Evolutionary conservation across 2,888 invertebrate species (phyloP), one percentile per base, ranked within the genome.

Genomic region (Heliconius charithonia): DNA sequence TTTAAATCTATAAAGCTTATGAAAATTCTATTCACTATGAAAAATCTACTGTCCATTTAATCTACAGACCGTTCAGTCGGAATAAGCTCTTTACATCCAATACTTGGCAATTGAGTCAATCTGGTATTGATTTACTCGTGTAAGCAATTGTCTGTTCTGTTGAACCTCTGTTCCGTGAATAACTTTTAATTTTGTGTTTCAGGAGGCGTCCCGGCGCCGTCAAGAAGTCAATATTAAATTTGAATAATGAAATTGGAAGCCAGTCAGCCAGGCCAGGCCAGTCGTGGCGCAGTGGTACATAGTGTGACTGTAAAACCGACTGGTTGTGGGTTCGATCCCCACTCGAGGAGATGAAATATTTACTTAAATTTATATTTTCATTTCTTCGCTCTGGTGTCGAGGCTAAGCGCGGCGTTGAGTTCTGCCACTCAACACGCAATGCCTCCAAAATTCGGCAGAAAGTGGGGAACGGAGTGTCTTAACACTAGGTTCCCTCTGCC

Each of bases 41-140:
- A 70, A 51, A 69, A 27, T 45, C 45, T 9, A 69, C 27, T 70
- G 66, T 67, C 22, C 22, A 67, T 67, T 51, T 71, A 51, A 29
- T 29, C 22, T 51, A 51, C 10, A 25, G 70, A 51, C 29, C 7
- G 22, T 71, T 29, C 70, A 45, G 29, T 51, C 4, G 45, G 70
- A 71, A 71, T 51, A 71, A 71, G 29, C 56, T 56, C 13, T 22
- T 56, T 56, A 56, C 56, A 56, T n/a, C 29, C 29, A 56, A 71
- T 32, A 71, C 29, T 71, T 56, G 29, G 51, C 29, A 56, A 71
- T 56, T 56, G 32, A 71, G 51, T 71, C 29, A 71, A 56, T 56
- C 32, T 56, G 13, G 13, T 69, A 41, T 69, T 25, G 69, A 69
- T 71, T 56, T 56, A 56, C 29, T 32, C 29, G 41, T 12, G 67